Evolutionary conservation across 2,888 invertebrate species (phyloP).

Genomic region (Choreutis nemorana): DNA sequence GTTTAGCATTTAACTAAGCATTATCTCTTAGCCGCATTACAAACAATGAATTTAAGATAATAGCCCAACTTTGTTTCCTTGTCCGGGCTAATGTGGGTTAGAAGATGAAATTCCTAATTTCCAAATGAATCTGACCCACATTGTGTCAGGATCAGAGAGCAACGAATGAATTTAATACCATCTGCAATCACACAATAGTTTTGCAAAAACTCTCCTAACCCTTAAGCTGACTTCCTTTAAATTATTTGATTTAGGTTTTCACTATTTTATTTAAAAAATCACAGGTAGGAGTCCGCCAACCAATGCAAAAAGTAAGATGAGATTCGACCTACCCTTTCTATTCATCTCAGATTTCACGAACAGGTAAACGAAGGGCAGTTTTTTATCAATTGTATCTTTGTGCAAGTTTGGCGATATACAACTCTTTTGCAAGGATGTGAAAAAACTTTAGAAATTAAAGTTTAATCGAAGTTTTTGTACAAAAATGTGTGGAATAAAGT

Average conservation of each 20-base stretch:
- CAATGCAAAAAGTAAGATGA: conserved; percentile 40
- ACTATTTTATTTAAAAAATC: conserved; percentile 35
- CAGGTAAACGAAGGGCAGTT: conserved; percentile 59
- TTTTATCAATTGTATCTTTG: conserved; percentile 49
- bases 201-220: conserved; percentile 43
- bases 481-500: conserved; percentile 42
- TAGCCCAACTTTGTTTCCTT: conserved; percentile 4
- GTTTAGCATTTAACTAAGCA: conserved; percentile 7
- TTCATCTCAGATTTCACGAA: conserved; percentile 58
- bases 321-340: conserved; percentile 59
- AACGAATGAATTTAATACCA: conserved; percentile 39
- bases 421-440: conserved; percentile 44
- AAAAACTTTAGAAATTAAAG: conserved; percentile 44
- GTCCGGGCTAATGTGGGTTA: conserved; percentile 15
- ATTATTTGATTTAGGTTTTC: conserved; percentile 43
- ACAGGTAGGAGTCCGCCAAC: conserved; percentile 33
- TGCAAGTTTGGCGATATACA: conserved; percentile 52
- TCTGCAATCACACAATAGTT: conserved; percentile 38
- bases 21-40: conserved; percentile 4
- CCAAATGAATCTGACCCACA: conserved; percentile 37
- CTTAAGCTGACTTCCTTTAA: conserved; percentile 54
- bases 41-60: conserved; percentile 4
- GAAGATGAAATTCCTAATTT: conserved; percentile 17
- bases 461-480: conserved; percentile 47
- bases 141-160: conserved; percentile 46